Percentiles rank a stretch among this genome's conserved stretches.
phyloP scores from a whole-genome alignment of 1,140 invertebrate species.

The Leguminivora glycinivorella region DNA sequence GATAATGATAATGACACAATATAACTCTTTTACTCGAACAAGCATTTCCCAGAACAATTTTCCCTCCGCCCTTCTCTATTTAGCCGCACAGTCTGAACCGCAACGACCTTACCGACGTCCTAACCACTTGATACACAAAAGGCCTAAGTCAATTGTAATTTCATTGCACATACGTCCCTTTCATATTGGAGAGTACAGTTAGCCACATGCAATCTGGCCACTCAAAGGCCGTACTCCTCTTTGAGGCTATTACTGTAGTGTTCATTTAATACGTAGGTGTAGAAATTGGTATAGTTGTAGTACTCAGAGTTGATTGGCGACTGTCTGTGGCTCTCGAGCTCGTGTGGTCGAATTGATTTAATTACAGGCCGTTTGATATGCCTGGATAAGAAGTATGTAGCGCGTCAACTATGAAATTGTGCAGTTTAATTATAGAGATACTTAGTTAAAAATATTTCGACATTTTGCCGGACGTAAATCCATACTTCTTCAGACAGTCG shows the following conservation, averaged over 20 bases:
- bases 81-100: not conserved
- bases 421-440: too few species aligned
- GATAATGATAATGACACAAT: too few species aligned
- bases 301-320: not conserved
- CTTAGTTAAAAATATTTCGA: too few species aligned
- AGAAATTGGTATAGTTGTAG: not conserved
- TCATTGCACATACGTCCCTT: not conserved
- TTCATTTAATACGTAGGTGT: not conserved
- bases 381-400: not conserved
- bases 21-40: not conserved
- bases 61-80: not conserved
- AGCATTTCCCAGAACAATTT: not conserved
- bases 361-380: not conserved
- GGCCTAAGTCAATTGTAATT: not conserved
- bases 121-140: not conserved
- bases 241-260: conserved; percentile 3
- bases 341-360: not conserved
- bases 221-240: not conserved
- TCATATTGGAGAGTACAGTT: not conserved
- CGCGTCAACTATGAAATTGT: too few species aligned
- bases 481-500: too few species aligned
- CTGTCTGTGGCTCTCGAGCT: not conserved
- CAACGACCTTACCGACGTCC: not conserved
- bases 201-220: conserved; percentile 4
- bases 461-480: too few species aligned